phyloP scores from a whole-genome alignment of 2,888 invertebrate genomes.

The Cheilosia vernalis region DNA sequence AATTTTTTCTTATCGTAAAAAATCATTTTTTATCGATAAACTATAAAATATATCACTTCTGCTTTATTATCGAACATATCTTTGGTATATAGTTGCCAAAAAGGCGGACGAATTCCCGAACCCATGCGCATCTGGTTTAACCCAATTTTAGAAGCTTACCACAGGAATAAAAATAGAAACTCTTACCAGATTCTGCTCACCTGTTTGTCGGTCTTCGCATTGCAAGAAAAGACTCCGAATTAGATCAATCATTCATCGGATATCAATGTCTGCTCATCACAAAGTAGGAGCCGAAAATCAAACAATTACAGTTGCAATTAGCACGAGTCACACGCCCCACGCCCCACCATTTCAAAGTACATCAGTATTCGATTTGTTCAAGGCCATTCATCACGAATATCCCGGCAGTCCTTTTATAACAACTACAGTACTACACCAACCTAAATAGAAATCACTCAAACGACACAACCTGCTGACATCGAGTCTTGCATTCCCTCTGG shows the following conservation, averaged over 20 bases:
- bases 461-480: neutral
- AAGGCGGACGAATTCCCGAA: too few species aligned
- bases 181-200: neutral
- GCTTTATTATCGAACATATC: too few species aligned
- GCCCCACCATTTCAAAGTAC: conserved; percentile 38
- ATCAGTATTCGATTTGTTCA: conserved; percentile 37
- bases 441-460: neutral
- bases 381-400: conserved; percentile 33
- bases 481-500: neutral
- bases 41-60: too few species aligned
- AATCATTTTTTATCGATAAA: too few species aligned
- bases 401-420: neutral
- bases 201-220: neutral
- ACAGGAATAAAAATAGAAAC: neutral
- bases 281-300: neutral
- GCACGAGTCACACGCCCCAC: conserved; percentile 7
- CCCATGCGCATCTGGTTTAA: too few species aligned
- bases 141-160: too few species aligned
- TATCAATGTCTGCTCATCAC: neutral
- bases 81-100: too few species aligned
- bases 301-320: conserved; percentile 30
- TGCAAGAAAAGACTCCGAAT: neutral
- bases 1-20: too few species aligned
- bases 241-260: conserved; percentile 15
- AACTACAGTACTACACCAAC: neutral